Evolutionary conservation across 2,888 invertebrate species (phyloP), one percentile per base, ranked within the genome.

Genomic region (Lasioglossum villosulum): DNA sequence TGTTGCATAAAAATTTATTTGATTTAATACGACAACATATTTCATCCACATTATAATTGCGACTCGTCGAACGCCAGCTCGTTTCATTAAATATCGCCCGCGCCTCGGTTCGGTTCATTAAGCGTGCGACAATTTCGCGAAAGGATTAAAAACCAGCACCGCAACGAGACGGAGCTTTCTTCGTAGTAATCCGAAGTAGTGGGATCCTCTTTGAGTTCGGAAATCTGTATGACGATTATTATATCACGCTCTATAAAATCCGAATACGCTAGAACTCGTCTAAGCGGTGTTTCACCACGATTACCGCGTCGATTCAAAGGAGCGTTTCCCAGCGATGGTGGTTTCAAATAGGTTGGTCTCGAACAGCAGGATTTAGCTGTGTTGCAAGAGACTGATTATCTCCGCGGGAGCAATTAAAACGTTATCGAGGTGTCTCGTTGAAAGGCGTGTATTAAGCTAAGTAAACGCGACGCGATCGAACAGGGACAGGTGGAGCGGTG

Each of bases 381-480:
- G 52, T 19, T 27, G 16, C 48, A 39, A 42, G 16, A 66, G 23
- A 45, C 30, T 63, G 66, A 80, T 80, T 75, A 73, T 73, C 76
- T 12, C 5, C n/a, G 27, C 52, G 30, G 30, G 52, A 8, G 52
- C 83, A 73, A 68, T 80, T 76, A 83, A 76, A 83, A 76, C 76
- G 80, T 76, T 73, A 73, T 34, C 56, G 52, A 45, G 52, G 72
- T 66, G 75, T 68, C 68, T 76, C 76, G 75, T 80, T 76, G 52
- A 72, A 52, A 82, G 77, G 59, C 30, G 82, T 73, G 83, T 30
- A 52, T 34, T 45, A 27, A 34, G 73, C 66, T 63, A 75, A 72
- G 80, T 75, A 66, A 82, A 78, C 68, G 72, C 52, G 42, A 37
- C 52, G 52, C 23, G 23, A 23, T 70, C 42, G 39, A 48, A 34